Conservation (phyloP, 2,888 invertebrate genomes). For the Harmothoe impar region DNA sequence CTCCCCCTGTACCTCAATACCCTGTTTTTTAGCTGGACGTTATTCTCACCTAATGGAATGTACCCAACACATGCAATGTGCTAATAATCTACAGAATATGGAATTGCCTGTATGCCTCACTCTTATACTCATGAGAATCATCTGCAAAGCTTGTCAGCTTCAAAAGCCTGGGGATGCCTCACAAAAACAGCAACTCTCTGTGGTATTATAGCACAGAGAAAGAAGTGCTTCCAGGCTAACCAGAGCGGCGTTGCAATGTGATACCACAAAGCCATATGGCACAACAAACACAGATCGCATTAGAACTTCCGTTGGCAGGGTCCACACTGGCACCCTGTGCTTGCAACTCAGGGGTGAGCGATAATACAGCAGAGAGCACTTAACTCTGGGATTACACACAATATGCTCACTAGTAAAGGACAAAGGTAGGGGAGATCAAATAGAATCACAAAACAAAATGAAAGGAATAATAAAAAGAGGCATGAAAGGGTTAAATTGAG, state of each 20-base stretch:
- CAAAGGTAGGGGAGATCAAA: background rate
- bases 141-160: background rate
- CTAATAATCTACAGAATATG: background rate
- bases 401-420: background rate
- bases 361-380: background rate
- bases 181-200: background rate
- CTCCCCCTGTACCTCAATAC: too few species aligned
- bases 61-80: background rate
- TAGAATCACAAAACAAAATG: background rate
- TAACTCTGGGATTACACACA: too few species aligned
- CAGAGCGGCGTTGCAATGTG: background rate
- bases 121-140: conserved; percentile 3
- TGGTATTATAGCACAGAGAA: conserved; percentile 13
- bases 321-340: background rate
- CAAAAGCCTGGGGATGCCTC: background rate
- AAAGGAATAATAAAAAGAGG: background rate
- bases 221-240: background rate
- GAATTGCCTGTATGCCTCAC: background rate
- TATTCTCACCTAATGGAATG: background rate
- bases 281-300: conserved; percentile 27
- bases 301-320: background rate
- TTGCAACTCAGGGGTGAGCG: background rate
- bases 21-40: background rate
- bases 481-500: too few species aligned
- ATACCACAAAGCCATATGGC: conserved; percentile 6